phyloP scores from a whole-genome alignment of 2,797 vertebrate species.

The Oreochromis mossambicus region DNA sequence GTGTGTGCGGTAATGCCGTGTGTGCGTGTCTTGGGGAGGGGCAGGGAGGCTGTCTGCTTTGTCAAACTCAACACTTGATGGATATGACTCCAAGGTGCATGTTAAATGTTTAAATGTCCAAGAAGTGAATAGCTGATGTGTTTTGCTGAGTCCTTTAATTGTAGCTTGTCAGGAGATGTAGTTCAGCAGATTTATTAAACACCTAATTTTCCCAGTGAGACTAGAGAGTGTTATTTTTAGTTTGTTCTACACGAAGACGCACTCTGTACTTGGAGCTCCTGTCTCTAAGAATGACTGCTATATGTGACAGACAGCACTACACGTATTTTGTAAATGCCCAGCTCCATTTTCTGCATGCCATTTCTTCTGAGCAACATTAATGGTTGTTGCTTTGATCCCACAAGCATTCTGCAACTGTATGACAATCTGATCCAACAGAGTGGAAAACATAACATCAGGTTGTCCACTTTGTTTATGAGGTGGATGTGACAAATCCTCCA shows the following conservation, averaged over 20 bases:
- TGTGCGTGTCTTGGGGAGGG: not conserved
- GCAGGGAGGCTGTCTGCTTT: slow-evolving; percentile 44
- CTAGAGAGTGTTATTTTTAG: slow-evolving; percentile 66
- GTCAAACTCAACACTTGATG: slow-evolving; percentile 65
- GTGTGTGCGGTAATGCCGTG: not conserved
- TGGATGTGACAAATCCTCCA: slow-evolving; percentile 50
- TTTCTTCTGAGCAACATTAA: slow-evolving; percentile 4
- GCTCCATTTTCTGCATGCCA: slow-evolving; percentile 3
- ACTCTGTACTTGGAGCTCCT: slow-evolving; percentile 35
- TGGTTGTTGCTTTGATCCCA: slow-evolving; percentile 28
- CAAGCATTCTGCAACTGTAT: not conserved
- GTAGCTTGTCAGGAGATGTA: slow-evolving; percentile 61
- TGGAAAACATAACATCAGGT: slow-evolving; percentile 28
- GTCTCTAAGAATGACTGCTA: slow-evolving; percentile 33
- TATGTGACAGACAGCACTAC: slow-evolving; percentile 10
- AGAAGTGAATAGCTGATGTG: slow-evolving; percentile 61
- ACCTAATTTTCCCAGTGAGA: slow-evolving; percentile 67
- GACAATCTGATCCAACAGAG: slow-evolving; percentile 2
- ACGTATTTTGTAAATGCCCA: slow-evolving; percentile 24
- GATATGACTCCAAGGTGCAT: slow-evolving; percentile 60
- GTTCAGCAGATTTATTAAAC: slow-evolving; percentile 73
- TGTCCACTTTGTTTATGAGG: slow-evolving; percentile 55
- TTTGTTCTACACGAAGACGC: slow-evolving; percentile 27
- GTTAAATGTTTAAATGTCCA: slow-evolving; percentile 56
- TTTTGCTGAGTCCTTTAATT: slow-evolving; percentile 65